Conservation (phyloP, 2,113 vertebrate genomes). For the Macroglossus sobrinus region DNA sequence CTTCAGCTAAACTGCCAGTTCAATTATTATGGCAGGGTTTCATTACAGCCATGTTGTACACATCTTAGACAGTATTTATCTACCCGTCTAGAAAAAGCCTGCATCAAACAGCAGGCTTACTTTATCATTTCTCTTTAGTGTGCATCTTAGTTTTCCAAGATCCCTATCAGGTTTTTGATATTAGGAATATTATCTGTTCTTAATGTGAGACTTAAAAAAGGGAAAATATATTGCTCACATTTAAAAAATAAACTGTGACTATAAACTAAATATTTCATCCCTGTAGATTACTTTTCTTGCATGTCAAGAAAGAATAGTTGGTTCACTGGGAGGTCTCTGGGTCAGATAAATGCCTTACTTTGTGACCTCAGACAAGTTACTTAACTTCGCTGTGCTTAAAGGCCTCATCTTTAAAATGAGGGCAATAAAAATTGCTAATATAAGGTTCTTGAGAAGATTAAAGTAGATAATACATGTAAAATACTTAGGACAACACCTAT, state of each 20-base stretch:
- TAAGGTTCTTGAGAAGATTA: neutral
- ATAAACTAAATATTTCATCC: neutral
- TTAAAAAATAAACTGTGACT: neutral
- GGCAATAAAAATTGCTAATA: neutral
- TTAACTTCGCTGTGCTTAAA: neutral
- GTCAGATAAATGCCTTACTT: neutral
- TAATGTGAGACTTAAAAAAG: neutral
- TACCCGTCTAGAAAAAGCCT: conserved; percentile 22
- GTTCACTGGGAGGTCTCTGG: neutral
- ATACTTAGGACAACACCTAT: neutral
- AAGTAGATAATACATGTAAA: neutral
- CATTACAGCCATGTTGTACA: conserved; percentile 40
- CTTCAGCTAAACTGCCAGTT: conserved; percentile 38
- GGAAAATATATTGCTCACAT: neutral
- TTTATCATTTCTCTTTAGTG: conserved; percentile 21
- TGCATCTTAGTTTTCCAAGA: neutral
- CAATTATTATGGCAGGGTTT: conserved; percentile 36
- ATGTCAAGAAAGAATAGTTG: neutral
- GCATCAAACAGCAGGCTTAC: neutral
- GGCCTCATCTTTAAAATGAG: neutral
- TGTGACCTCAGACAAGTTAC: neutral
- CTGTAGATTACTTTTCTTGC: neutral
- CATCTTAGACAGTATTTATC: conserved; percentile 55
- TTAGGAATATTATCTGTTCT: too few species aligned
- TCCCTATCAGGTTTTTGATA: neutral